Conservation (phyloP, 2,113 vertebrate species). For the Lynx canadensis region DNA sequence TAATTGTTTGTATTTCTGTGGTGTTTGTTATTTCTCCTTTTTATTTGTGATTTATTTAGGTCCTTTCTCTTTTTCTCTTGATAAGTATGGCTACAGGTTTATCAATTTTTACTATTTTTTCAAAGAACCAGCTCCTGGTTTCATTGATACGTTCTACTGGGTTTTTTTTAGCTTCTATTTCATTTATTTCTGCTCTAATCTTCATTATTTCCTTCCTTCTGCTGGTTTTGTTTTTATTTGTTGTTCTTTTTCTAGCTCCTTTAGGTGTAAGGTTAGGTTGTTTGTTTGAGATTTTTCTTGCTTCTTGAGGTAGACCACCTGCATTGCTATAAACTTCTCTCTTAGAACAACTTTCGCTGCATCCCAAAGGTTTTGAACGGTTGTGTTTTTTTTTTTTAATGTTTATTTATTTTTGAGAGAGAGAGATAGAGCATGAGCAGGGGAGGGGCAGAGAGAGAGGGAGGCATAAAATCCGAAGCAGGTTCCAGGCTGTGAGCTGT, state of each 20-base stretch:
- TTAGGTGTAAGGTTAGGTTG: not conserved
- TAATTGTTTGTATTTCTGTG: not conserved
- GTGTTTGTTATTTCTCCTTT: not conserved
- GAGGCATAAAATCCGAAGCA: no score
- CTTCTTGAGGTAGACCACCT: not conserved
- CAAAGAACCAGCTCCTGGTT: not conserved
- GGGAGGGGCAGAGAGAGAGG: no score
- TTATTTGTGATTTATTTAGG: not conserved
- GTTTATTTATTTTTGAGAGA: no score
- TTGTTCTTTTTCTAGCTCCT: not conserved
- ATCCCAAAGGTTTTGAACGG: not conserved
- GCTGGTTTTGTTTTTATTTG: not conserved
- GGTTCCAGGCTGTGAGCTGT: no score
- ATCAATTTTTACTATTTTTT: not conserved
- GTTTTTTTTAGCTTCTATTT: no score
- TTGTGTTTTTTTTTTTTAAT: no score
- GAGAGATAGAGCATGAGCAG: no score
- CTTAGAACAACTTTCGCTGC: not conserved
- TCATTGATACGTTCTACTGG: not conserved
- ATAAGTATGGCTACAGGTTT: not conserved
- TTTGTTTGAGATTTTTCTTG: not conserved
- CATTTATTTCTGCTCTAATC: not conserved
- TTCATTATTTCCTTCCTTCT: not conserved
- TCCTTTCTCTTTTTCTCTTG: not conserved
- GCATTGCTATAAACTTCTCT: not conserved